Conservation (phyloP, 2,888 invertebrate species). For the Callosobruchus maculatus region DNA sequence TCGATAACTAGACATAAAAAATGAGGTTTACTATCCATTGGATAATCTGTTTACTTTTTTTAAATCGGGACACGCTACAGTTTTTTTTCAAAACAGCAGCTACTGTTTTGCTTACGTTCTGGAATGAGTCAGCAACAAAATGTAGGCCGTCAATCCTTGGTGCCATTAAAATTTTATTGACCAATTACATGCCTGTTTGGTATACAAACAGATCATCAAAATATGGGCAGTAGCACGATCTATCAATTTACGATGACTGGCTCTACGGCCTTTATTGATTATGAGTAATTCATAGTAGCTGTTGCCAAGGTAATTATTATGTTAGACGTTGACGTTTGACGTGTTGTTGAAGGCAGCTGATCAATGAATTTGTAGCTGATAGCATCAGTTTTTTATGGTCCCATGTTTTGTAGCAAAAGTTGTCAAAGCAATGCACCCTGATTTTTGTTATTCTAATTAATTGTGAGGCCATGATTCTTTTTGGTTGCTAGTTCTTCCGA, state of each 20-base stretch:
- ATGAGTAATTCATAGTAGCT: neutral
- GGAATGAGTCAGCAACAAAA: neutral
- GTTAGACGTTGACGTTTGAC: too few relatives aligned
- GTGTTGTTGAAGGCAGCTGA: neutral
- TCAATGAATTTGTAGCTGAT: neutral
- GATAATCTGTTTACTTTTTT: neutral
- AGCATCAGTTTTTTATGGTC: too few relatives aligned
- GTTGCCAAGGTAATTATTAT: too few relatives aligned
- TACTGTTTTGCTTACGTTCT: neutral
- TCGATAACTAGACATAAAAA: neutral
- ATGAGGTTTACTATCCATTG: neutral
- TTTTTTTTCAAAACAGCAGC: neutral
- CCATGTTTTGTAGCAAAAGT: too few relatives aligned
- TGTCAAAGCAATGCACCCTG: too few relatives aligned
- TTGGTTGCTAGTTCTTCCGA: too few relatives aligned
- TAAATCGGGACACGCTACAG: neutral
- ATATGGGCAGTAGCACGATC: neutral
- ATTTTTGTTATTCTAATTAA: too few relatives aligned
- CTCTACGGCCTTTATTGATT: neutral
- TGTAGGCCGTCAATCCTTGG: neutral
- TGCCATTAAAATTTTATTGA: neutral
- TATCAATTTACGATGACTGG: neutral
- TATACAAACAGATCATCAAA: neutral
- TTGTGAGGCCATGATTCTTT: too few relatives aligned
- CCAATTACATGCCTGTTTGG: neutral